Evolutionary conservation across 2,113 vertebrate genomes (phyloP), one percentile per base, ranked within the genome.

Genomic region (Nothocercus julius): DNA sequence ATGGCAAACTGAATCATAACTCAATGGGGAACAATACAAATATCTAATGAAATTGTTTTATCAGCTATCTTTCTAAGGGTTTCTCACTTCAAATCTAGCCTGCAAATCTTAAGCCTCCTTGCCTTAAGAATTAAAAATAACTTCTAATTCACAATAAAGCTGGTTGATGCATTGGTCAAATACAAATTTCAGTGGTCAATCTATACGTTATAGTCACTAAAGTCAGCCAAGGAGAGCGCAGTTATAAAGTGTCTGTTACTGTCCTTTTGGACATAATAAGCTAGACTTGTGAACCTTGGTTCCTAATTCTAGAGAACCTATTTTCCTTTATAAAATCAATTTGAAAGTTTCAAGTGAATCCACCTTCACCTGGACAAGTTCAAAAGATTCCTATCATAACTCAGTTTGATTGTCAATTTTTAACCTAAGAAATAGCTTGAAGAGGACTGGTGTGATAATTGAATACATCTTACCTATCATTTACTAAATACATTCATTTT

Each of bases 1-100:
- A 1, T 20, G 18, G 53, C 4, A 82, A 81, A 54, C 2, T 0
- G 0, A 2, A 2, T 10, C 32, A 28, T 7, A 76, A 38, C 7
- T 67, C 14, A n/a, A 0, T 13, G 9, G 42, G 64, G 25, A 66
- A 76, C 10, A 54, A 54, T 16, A 5, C 25, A 19, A 22, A n/a
- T 21, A 13, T 40, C 17, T 58, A 61, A 81, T 22, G 4, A n/a
- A 83, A 66, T 17, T 64, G 14, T 32, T 45, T 63, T 28, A 45
- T 6, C 9, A 30, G 19, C 42, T 63, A 47, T 28, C 44, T 81
- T 81, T 63, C 14, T 25, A 22, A 70, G 9, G 3, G 56, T 56
- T 49, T 84, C 40, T 76, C 28, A 62, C 11, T 67, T 30, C 38
- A 84, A 87, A 80, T 28, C 16, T 44, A 54, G 7, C 30, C 30